phyloP scores from a whole-genome alignment of 2,113 vertebrate species.

The Accipiter virgatus region DNA sequence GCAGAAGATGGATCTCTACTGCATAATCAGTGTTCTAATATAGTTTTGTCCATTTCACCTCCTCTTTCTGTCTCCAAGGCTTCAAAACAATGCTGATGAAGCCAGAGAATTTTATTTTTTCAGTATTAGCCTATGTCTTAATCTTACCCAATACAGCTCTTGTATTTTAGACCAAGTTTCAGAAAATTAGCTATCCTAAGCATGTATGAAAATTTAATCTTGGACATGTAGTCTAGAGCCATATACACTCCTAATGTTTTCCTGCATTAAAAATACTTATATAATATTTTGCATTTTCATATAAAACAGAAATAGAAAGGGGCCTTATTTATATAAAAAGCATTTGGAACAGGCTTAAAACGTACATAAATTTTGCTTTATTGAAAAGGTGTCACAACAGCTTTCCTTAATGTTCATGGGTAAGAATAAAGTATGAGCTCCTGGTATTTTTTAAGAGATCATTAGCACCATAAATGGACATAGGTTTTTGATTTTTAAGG shows the following conservation, averaged over 20 bases:
- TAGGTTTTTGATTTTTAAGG: background rate
- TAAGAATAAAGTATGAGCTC: background rate
- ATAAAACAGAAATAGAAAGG: background rate
- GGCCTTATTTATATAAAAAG: background rate
- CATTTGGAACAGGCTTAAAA: constrained; percentile 5
- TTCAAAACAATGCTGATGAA: background rate
- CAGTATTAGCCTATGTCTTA: background rate
- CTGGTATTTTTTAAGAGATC: background rate
- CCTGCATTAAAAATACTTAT: background rate
- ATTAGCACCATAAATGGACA: constrained; percentile 45
- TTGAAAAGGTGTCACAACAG: background rate
- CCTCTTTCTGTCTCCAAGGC: background rate
- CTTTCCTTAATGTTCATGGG: background rate
- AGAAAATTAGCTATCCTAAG: background rate
- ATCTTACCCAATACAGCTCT: background rate
- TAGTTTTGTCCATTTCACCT: background rate
- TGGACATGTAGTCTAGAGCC: background rate
- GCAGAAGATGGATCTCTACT: background rate
- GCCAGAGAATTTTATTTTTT: background rate
- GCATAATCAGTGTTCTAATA: background rate
- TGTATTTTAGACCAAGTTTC: background rate
- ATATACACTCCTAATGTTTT: background rate
- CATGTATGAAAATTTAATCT: background rate
- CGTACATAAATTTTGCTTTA: constrained; percentile 6
- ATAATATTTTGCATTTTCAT: background rate